These are phyloP conservation scores for Enteromius unitaeniatus DNA, from an alignment of 2,797 vertebrate genomes.

Conservation along the genomic window DNA sequence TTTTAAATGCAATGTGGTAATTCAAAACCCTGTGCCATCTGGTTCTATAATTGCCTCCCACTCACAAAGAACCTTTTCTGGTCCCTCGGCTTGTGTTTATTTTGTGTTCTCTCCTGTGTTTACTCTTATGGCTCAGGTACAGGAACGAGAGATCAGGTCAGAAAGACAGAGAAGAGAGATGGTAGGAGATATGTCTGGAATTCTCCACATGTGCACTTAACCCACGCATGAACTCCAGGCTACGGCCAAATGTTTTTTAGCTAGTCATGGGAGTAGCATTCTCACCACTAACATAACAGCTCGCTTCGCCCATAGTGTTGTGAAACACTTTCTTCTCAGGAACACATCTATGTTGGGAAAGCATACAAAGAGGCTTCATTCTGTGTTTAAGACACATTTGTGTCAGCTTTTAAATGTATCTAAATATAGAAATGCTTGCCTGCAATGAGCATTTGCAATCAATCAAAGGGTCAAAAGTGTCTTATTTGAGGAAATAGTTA, in stretches of 20 bases:
- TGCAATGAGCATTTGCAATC: neutral
- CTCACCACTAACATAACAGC: neutral
- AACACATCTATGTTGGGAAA: neutral
- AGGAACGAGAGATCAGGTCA: slow-evolving; percentile 31
- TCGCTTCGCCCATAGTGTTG: neutral
- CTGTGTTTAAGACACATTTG: neutral
- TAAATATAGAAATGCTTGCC: neutral
- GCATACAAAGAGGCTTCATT: neutral
- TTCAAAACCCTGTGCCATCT: slow-evolving; percentile 65
- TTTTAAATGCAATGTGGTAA: slow-evolving; percentile 67
- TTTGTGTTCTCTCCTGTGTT: slow-evolving; percentile 66
- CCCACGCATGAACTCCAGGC: slow-evolving; percentile 68
- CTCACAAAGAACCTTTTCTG: slow-evolving; percentile 69
- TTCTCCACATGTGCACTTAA: slow-evolving; percentile 68
- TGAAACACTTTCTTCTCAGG: neutral
- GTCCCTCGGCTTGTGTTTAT: slow-evolving; percentile 59
- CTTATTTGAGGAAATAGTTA: neutral
- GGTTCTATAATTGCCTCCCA: slow-evolving; percentile 62
- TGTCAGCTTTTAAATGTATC: neutral
- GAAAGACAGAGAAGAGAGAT: slow-evolving; percentile 27
- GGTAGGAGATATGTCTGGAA: slow-evolving; percentile 62
- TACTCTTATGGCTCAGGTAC: slow-evolving; percentile 64
- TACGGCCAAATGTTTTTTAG: slow-evolving; percentile 31
- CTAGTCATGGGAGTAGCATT: slow-evolving; percentile 20
- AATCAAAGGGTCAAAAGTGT: neutral